Conservation (phyloP, 2,797 vertebrate genomes). For the Parauchenoglanis ngamensis region DNA sequence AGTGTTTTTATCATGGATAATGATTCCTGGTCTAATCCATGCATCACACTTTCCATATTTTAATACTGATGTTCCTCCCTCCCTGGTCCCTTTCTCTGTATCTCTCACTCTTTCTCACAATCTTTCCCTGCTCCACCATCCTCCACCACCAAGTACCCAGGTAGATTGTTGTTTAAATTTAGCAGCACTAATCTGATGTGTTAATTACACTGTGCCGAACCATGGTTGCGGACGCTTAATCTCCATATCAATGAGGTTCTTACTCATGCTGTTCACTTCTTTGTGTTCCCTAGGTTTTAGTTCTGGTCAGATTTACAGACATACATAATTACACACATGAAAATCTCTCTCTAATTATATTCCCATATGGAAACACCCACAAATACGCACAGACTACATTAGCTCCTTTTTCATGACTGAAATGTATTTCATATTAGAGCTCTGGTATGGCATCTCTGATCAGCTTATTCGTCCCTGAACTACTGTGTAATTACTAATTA, state of each 20-base stretch:
- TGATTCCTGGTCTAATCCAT: constrained; percentile 45
- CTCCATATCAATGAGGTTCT: constrained; percentile 58
- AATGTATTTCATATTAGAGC: constrained; percentile 35
- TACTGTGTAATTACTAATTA: constrained; percentile 64
- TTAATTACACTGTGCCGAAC: constrained; percentile 64
- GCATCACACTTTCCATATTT: constrained; percentile 41
- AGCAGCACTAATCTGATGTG: constrained; percentile 67
- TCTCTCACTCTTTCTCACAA: neutral
- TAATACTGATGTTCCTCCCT: constrained; percentile 34
- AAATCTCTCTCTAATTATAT: constrained; percentile 9
- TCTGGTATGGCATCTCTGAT: constrained; percentile 57
- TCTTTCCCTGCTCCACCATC: neutral
- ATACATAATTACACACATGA: constrained; percentile 18
- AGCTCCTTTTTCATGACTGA: constrained; percentile 12
- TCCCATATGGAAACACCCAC: neutral
- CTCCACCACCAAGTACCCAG: constrained; percentile 58
- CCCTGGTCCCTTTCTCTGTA: constrained; percentile 40
- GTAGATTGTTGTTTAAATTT: constrained; percentile 70
- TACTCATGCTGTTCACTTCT: neutral
- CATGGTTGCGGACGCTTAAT: constrained; percentile 44
- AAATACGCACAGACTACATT: constrained; percentile 5
- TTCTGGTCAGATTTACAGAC: constrained; percentile 13
- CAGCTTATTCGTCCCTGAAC: constrained; percentile 55
- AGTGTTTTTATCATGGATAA: constrained; percentile 45
- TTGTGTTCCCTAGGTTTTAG: neutral